Evolutionary conservation across 2,113 vertebrate genomes (phyloP).

Genomic region (Nycticryphes semicollaris): DNA sequence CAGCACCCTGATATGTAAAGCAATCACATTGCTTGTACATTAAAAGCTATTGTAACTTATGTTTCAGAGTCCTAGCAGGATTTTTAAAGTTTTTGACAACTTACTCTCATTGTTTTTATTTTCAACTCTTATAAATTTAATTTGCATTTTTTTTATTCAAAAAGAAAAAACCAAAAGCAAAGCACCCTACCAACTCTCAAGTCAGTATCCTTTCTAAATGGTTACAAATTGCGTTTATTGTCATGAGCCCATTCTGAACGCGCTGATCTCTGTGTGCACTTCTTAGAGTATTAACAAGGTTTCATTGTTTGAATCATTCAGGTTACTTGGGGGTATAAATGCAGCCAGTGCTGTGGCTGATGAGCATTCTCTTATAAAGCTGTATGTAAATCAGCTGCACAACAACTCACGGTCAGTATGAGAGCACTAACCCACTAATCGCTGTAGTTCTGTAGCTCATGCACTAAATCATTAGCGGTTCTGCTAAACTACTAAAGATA

Average conservation of each 20-base stretch:
- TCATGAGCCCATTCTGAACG: constrained; percentile 34
- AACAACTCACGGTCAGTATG: constrained; percentile 76
- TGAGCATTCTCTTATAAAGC: constrained; percentile 79
- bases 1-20: background rate
- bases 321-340: constrained; percentile 76
- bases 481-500: constrained; percentile 35
- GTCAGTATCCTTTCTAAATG: constrained; percentile 38
- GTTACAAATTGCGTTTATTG: background rate
- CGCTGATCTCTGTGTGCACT: constrained; percentile 28
- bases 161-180: background rate
- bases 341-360: constrained; percentile 75
- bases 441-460: constrained; percentile 39
- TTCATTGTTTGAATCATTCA: constrained; percentile 76
- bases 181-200: background rate
- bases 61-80: background rate
- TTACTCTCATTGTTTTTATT: background rate
- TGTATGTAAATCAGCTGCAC: constrained; percentile 80
- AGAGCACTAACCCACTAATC: constrained; percentile 66
- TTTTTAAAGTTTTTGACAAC: background rate
- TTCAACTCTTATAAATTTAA: background rate
- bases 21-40: background rate
- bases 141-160: background rate
- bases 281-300: constrained; percentile 64
- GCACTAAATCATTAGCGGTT: constrained; percentile 42
- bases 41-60: background rate